phyloP scores from a whole-genome alignment of 2,888 invertebrate species.

The Drosophila prolongata region DNA sequence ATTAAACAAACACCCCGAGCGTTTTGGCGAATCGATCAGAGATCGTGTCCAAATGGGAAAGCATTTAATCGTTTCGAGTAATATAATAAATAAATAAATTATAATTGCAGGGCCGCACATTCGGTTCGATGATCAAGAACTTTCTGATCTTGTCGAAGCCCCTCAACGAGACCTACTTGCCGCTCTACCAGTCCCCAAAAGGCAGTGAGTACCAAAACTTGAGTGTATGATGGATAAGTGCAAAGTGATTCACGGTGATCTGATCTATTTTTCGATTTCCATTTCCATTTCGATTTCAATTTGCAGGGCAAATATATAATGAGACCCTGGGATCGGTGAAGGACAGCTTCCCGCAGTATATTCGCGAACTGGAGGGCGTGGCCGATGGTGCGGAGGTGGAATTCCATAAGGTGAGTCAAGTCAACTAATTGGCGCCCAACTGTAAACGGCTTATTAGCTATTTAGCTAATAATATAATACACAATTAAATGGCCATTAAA shows the following conservation, averaged over 20 bases:
- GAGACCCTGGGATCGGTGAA: slow-evolving; percentile 89
- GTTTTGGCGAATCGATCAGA: neutral
- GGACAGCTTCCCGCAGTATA: slow-evolving; percentile 91
- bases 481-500: slow-evolving; percentile 59
- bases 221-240: neutral
- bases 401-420: slow-evolving; percentile 89
- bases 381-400: slow-evolving; percentile 94
- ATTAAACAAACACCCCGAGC: slow-evolving; percentile 18
- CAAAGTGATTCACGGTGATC: neutral
- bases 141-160: slow-evolving; percentile 87
- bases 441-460: slow-evolving; percentile 8
- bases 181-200: slow-evolving; percentile 89
- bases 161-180: slow-evolving; percentile 89
- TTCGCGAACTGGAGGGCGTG: slow-evolving; percentile 92
- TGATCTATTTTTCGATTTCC: slow-evolving; percentile 6
- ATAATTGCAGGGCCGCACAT: slow-evolving; percentile 90
- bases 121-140: slow-evolving; percentile 89
- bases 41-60: slow-evolving; percentile 40
- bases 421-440: slow-evolving; percentile 48
- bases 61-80: slow-evolving; percentile 19
- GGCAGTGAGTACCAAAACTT: slow-evolving; percentile 85
- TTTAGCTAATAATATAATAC: slow-evolving; percentile 34
- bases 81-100: neutral
- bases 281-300: slow-evolving; percentile 13
- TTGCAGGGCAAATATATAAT: slow-evolving; percentile 87